Evolutionary conservation across 1,140 invertebrate species (phyloP), one percentile per base, ranked within the genome.

Genomic region (Drosophila oshimai): DNA sequence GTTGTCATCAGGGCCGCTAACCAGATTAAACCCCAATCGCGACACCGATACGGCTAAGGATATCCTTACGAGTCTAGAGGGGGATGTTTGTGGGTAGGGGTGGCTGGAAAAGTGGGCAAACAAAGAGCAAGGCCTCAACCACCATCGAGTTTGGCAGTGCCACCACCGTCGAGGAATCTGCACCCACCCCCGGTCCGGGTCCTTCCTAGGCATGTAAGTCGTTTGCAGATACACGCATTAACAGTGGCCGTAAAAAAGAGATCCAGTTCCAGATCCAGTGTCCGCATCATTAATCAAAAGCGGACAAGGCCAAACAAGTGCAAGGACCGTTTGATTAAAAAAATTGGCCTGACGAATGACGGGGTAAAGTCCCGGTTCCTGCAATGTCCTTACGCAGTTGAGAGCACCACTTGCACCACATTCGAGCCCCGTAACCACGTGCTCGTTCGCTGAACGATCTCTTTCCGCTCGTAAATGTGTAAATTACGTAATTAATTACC

Each of bases 1-100:
- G 69, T 58, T 42, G 47, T 55, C 71, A 54, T 64, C 69, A 51
- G 65, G 50, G 45, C 67, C 55, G 78, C 76, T 89, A 89, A 89
- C 74, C 78, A 87, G 87, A 89, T 89, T 89, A 87, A 68, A 79
- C 87, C 77, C 77, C 75, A 72, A 86, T 84, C 77, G 74, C 79
- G 80, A 75, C 80, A 84, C 71, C 80, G 62, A 81, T 81, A 60
- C 75, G 57, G 28, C 50, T 20, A 31, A 37, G 58, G 36, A 57
- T 55, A 36, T 33, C 29, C 53, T 26, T 31, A 18, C 53, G 34
- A 24, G 2, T 12, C 34, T 39, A 24, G 24, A 9, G 44, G 17
- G 46, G 36, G 57, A 46, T 47, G 51, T 20, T 31, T 24, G 33
- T 22, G 49, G 49, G 33, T 26, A 57, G 55, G 50, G 50, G 50